Evolutionary conservation across 2,113 vertebrate species (phyloP).

Genomic region (Phyllostomus discolor): DNA sequence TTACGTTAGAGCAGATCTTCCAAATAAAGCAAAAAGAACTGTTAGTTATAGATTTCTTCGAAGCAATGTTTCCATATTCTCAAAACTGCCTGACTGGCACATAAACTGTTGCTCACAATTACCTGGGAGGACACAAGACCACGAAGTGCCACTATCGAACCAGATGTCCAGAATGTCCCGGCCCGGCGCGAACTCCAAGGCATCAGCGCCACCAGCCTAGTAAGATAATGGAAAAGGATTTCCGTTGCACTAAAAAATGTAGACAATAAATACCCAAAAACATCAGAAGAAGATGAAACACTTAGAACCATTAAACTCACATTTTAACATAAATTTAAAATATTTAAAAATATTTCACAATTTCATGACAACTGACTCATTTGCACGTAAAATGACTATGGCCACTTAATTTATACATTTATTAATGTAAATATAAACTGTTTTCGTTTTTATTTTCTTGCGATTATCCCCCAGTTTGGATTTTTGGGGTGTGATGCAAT

Average conservation of each 20-base stretch:
- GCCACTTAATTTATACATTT: background rate
- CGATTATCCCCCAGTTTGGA: background rate
- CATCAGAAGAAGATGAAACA: background rate
- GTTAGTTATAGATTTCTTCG: background rate
- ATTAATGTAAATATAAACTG: background rate
- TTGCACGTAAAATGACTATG: accelerated
- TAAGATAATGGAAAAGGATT: background rate
- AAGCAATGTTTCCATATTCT: background rate
- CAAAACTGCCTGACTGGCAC: background rate
- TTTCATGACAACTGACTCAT: background rate
- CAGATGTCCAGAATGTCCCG: constrained; percentile 96
- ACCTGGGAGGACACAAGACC: constrained; percentile 95
- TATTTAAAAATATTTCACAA: background rate
- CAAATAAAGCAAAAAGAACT: background rate
- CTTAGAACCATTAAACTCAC: background rate
- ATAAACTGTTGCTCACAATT: constrained; percentile 16
- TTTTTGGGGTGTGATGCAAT: background rate
- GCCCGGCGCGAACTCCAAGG: constrained; percentile 86
- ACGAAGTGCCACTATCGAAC: constrained; percentile 97
- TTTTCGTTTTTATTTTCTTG: background rate
- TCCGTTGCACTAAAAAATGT: background rate
- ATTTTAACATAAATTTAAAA: background rate
- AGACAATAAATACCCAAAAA: background rate
- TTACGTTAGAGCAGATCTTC: background rate
- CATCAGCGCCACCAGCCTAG: constrained; percentile 79